Percentiles rank a stretch among this genome's conserved stretches.
These are phyloP conservation scores for Pipistrellus kuhlii DNA, from an alignment of 2,797 vertebrate genomes.

Conservation along the genomic window DNA sequence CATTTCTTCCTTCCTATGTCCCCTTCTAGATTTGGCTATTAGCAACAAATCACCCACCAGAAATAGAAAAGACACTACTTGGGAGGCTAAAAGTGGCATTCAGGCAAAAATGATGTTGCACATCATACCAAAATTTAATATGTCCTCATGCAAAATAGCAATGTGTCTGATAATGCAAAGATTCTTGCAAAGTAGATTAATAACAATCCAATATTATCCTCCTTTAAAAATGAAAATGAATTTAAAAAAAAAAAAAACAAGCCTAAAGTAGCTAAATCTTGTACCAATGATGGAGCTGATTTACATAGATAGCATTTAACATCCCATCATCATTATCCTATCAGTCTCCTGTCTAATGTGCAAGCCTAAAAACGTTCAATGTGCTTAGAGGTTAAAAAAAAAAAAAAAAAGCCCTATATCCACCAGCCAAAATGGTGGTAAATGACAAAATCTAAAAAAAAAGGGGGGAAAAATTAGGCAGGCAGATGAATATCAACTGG, in stretches of 20 bases:
- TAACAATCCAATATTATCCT: constrained; percentile 89
- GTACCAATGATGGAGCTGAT: constrained; percentile 91
- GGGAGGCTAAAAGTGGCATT: constrained; percentile 87
- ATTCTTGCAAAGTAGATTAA: constrained; percentile 89
- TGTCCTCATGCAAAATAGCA: constrained; percentile 89
- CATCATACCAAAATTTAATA: constrained; percentile 90
- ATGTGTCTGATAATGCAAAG: constrained; percentile 88
- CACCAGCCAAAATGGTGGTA: constrained; percentile 87
- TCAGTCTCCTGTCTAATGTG: constrained; percentile 90
- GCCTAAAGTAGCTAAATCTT: constrained; percentile 90
- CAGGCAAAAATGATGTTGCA: constrained; percentile 88
- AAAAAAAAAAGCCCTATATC: constrained; percentile 69
- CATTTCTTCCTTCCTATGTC: constrained; percentile 61
- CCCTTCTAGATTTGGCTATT: constrained; percentile 72
- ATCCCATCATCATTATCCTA: constrained; percentile 92
- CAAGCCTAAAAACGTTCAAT: constrained; percentile 88
- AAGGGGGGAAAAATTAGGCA: constrained; percentile 75
- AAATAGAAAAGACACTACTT: constrained; percentile 85
- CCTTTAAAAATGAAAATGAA: constrained; percentile 90
- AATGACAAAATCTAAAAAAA: constrained; percentile 76
- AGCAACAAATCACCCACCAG: constrained; percentile 84
- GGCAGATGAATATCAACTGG: constrained; percentile 87
- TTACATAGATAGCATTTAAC: constrained; percentile 92
- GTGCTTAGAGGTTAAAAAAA: constrained; percentile 85
- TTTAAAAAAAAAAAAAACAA: constrained; percentile 81